Evolutionary conservation across 1,140 invertebrate species (phyloP).

Genomic region (Drosophila mauritiana): DNA sequence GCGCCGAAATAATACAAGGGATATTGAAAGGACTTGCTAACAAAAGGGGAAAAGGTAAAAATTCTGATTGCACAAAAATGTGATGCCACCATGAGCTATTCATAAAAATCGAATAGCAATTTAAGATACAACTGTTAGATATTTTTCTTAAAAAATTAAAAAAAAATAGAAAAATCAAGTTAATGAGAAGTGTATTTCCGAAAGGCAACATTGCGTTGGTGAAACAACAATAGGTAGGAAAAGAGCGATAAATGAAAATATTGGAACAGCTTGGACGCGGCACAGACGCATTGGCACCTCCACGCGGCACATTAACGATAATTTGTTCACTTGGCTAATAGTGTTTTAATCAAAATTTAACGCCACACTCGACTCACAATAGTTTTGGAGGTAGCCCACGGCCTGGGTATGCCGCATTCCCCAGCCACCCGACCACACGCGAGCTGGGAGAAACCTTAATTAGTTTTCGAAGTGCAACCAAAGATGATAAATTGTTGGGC

Average conservation of each 20-base stretch:
- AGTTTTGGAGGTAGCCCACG: slow-evolving; percentile 22
- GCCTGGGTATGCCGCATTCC: slow-evolving; percentile 3
- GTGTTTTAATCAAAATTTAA: slow-evolving; percentile 82
- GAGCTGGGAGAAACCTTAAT: slow-evolving; percentile 64
- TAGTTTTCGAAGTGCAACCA: slow-evolving; percentile 75
- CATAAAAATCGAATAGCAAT: no score
- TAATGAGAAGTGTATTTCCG: background rate
- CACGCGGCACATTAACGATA: slow-evolving; percentile 58
- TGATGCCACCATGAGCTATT: no score
- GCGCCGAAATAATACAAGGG: slow-evolving; percentile 58
- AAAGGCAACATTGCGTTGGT: slow-evolving; percentile 4
- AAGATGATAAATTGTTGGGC: slow-evolving; percentile 71
- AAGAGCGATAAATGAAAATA: slow-evolving; percentile 22
- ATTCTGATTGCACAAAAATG: no score
- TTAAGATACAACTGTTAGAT: no score
- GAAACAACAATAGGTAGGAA: slow-evolving; percentile 24
- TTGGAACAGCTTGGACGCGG: slow-evolving; percentile 41
- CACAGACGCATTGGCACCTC: slow-evolving; percentile 72
- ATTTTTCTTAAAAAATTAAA: no score
- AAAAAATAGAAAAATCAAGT: no score
- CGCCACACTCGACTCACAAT: slow-evolving; percentile 72
- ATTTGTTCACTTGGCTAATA: slow-evolving; percentile 79
- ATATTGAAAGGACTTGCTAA: slow-evolving; percentile 3
- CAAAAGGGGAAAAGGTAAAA: background rate
- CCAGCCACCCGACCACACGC: slow-evolving; percentile 65